Evolutionary conservation across 2,888 invertebrate species (phyloP), one percentile per base, ranked within the genome.

Genomic region (Pheosia gnoma): DNA sequence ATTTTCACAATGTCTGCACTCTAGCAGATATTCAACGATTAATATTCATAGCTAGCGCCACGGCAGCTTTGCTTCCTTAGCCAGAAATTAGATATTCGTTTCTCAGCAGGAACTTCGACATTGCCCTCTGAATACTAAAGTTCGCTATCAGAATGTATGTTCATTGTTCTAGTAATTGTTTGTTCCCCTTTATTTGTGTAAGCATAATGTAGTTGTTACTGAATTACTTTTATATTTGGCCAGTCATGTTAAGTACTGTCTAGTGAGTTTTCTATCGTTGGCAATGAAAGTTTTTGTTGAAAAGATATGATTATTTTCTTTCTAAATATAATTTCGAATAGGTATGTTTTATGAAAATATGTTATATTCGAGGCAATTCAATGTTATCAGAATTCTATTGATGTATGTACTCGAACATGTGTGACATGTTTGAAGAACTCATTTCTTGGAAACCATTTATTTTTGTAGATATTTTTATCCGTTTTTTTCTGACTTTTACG

Each of bases 1-100:
- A 86, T 87, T 87, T 86, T 85, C 86, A 84, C 85, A 85, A 84
- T 84, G 88, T 88, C 87, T 88, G 85, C 85, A 82, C 80, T 78
- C 78, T 72, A 71, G 80, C 80, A 81, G 85, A 87, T 88, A 89
- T 88, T 87, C 87, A 75, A 66, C 78, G 83, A 85, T 90, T 87
- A 89, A 89, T 90, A 90, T 90, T 90, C 89, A 88, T 85, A 81
- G 82, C 85, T 83, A 77, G 84, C 71, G 72, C 76, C 63, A 68
- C 70, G 75, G 78, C 75, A 88, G 81, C 79, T 83, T 82, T 85
- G 81, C 84, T 88, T 86, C 84, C 85, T 83, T 81, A 80, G 77
- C 77, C 78, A 83, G 83, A 87, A 85, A 87, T 86, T 87, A 85
- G 83, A 81, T 87, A 88, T 87, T 86, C 85, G 80, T 81, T 85